Base-by-base conservation (phyloP, 1,140 invertebrate species). In the Aporrectodea caliginosa region DNA sequence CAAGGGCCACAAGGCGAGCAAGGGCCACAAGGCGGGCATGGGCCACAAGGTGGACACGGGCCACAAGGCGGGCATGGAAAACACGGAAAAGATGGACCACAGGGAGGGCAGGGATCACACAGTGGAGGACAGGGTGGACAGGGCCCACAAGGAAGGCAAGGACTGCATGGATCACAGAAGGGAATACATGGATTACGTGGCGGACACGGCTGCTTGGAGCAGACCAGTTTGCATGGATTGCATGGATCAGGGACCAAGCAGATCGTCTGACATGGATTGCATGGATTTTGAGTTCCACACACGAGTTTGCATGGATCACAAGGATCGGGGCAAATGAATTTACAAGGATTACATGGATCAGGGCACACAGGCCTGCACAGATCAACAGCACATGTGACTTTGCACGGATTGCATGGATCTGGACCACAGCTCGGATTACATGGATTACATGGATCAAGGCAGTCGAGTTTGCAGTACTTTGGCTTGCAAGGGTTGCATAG, bases 381-480 rank as follows among this genome's bases (percentile, higher is more conserved):
- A 58, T 58, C 6, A 22, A 6, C 6, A 58, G 22, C 43, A 58
- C 6, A 58, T 58, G 43, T n/a, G n/a, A n/a, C 6, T 58, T 58
- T 58, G 43, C 43, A 58, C 22, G 43, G 43, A 58, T 58, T 58
- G 22, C 43, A 58, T 58, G 43, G 43, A 58, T 58, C 43, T 6
- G 6, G 22, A 58, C 6, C 6, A 58, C 43, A 58, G 43, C 6
- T 58, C n/a, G 43, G 43, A 12, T 58, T 58, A 58, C 43, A 58
- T 58, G 43, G 43, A 58, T 58, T 58, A 58, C 43, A 58, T 58
- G 43, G 43, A 58, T 58, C 43, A 58, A n/a, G n/a, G n/a, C n/a
- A n/a, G n/a, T n/a, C n/a, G n/a, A n/a, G n/a, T n/a, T n/a, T n/a
- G n/a, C n/a, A n/a, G n/a, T n/a, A n/a, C n/a, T n/a, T n/a, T n/a